Conservation (phyloP, 1,140 invertebrate genomes). For the Zaprionus vittiger region DNA sequence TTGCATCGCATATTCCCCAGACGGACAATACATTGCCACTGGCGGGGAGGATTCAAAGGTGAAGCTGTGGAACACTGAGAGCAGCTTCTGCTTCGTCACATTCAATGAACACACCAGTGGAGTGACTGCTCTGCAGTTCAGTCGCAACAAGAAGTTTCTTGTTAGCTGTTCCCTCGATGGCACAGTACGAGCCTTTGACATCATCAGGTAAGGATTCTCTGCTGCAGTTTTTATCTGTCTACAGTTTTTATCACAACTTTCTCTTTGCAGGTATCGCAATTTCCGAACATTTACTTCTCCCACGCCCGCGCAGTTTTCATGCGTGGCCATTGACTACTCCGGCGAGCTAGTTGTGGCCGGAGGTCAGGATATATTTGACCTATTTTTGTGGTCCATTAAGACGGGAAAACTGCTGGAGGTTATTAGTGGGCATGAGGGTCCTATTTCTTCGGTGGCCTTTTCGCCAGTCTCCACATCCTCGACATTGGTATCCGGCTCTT, state of each 20-base stretch:
- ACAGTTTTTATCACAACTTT: not conserved
- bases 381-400: conserved; percentile 98
- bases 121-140: conserved; percentile 93
- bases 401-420: conserved; percentile 95
- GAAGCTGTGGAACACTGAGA: conserved; percentile 96
- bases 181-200: conserved; percentile 97
- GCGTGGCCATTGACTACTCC: conserved; percentile 93
- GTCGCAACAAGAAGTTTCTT: conserved; percentile 95
- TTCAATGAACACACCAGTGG: conserved; percentile 95
- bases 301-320: conserved; percentile 95
- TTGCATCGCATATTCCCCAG: conserved; percentile 94
- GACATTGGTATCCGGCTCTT: conserved; percentile 93
- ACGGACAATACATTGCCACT: conserved; percentile 95
- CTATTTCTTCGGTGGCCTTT: conserved; percentile 93
- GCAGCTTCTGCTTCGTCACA: conserved; percentile 97
- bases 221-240: no score
- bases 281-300: conserved; percentile 98
- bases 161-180: conserved; percentile 97
- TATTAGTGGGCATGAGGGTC: conserved; percentile 95
- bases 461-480: conserved; percentile 90
- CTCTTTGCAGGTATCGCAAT: conserved; percentile 91
- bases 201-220: conserved; percentile 86
- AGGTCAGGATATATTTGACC: conserved; percentile 96
- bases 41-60: conserved; percentile 98
- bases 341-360: conserved; percentile 97